Evolutionary conservation across 1,140 invertebrate species (phyloP).

Genomic region (Philopotamus ludificatus): DNA sequence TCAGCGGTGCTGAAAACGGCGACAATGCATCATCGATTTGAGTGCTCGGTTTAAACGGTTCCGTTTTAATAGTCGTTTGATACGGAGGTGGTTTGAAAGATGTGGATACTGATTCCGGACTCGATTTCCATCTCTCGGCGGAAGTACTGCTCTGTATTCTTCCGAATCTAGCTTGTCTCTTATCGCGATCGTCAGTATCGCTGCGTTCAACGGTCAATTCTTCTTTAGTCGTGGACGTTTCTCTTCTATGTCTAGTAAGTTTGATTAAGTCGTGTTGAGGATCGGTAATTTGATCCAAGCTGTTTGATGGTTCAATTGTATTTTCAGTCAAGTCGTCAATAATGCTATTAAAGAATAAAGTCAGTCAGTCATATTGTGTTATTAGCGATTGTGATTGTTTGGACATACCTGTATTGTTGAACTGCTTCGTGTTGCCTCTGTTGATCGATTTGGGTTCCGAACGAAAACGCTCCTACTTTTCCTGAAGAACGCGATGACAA

Average conservation of each 20-base stretch:
- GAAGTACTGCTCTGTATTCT: constrained; percentile 39
- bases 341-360: background rate
- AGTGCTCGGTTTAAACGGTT: constrained; percentile 37
- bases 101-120: constrained; percentile 14
- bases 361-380: constrained; percentile 3
- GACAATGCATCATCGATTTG: constrained; percentile 31
- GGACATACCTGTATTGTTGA: constrained; percentile 55
- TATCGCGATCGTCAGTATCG: constrained; percentile 50
- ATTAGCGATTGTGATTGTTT: background rate
- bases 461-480: constrained; percentile 61
- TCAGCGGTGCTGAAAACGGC: constrained; percentile 8
- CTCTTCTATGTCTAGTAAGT: constrained; percentile 25
- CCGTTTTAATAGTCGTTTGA: constrained; percentile 2
- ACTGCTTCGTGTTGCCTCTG: constrained; percentile 46
- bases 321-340: constrained; percentile 37
- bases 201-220: constrained; percentile 38
- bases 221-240: constrained; percentile 35
- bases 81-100: constrained; percentile 11
- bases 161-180: constrained; percentile 48
- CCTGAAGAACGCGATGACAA: constrained; percentile 49
- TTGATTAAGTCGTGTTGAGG: constrained; percentile 18
- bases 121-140: constrained; percentile 10
- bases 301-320: constrained; percentile 27
- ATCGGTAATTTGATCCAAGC: constrained; percentile 29
- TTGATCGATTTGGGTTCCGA: constrained; percentile 56